Base-by-base conservation (phyloP, 1,140 invertebrate genomes). In the Cryptotermes secundus region DNA sequence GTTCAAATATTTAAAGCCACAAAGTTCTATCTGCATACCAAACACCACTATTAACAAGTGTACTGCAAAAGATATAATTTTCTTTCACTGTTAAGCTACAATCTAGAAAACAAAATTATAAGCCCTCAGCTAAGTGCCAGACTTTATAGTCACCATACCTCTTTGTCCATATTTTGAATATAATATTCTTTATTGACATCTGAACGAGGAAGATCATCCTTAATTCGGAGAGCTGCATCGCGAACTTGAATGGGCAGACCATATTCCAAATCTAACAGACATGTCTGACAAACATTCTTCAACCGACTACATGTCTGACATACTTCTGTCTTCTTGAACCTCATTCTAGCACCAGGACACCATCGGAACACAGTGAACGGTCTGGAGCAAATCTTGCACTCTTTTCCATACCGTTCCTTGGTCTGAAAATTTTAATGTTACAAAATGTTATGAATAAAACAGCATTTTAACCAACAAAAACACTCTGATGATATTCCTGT, bases 201-300 rank as follows among this genome's bases (percentile, higher is more conserved):
- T 86, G 97, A 98, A 84, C 98, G 95, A 4, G 99, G 99, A 86
- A 99, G 91, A 86, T 98, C 96, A 89, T 99, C 98, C 87, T 97
- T 96, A 35, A 99, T 94, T 89, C 97, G 97, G 0, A 99, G 90
- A 1, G 98, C 98, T 26, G 96, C 95, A 91, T 99, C 99, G 86
- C 99, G 92, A 9, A 99, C 99, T 93, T 98, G 96, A 86, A 97
- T 97, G 1, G 96, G 96, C 26, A 98, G 88, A 83, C 98, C 99
- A 91, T 99, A 99, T 90, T 99, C 98, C 81, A 99, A 91, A 91
- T 99, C 99, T 45, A 99, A 89, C 3, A 99, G 91, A 90, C 99
- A 99, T 4, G 99, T 99, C 89, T 99, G 99, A 90, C 99, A 99
- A 1, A 99, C 98, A 91, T 99, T 99, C 88, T 99, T 99, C 26